These are phyloP conservation scores for Polydrusus tereticollis DNA, from an alignment of 2,888 invertebrate species.

Conservation along the genomic window DNA sequence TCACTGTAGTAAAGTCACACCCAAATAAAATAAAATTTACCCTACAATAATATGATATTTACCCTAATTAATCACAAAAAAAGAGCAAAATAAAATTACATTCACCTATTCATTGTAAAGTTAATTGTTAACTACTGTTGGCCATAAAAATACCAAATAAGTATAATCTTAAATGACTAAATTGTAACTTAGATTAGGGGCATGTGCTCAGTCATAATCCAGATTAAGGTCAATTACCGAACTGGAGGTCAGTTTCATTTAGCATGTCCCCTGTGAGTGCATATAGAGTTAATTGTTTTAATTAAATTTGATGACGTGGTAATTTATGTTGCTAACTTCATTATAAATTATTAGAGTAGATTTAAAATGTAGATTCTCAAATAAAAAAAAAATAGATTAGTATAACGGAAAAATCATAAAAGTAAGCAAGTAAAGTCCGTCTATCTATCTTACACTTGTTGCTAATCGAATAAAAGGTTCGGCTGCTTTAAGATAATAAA, in stretches of 20 bases:
- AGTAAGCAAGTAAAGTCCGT: too few species aligned
- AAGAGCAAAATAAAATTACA: too few species aligned
- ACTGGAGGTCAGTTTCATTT: constrained; percentile 5
- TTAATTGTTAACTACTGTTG: background rate
- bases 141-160: background rate
- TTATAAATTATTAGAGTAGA: background rate
- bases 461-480: too few species aligned
- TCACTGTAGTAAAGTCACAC: too few species aligned
- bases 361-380: background rate
- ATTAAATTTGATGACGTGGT: background rate
- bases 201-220: background rate
- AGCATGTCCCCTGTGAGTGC: background rate
- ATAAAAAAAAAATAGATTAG: background rate
- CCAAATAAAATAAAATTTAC: too few species aligned
- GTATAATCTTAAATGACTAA: too few species aligned
- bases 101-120: too few species aligned
- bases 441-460: too few species aligned
- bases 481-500: too few species aligned
- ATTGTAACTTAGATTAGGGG: background rate
- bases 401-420: too few species aligned
- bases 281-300: background rate
- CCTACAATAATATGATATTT: too few species aligned
- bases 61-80: too few species aligned
- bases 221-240: constrained; percentile 1
- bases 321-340: background rate